Base-by-base conservation (phyloP, 2,797 vertebrate genomes). In the Arctocebus calabarensis region DNA sequence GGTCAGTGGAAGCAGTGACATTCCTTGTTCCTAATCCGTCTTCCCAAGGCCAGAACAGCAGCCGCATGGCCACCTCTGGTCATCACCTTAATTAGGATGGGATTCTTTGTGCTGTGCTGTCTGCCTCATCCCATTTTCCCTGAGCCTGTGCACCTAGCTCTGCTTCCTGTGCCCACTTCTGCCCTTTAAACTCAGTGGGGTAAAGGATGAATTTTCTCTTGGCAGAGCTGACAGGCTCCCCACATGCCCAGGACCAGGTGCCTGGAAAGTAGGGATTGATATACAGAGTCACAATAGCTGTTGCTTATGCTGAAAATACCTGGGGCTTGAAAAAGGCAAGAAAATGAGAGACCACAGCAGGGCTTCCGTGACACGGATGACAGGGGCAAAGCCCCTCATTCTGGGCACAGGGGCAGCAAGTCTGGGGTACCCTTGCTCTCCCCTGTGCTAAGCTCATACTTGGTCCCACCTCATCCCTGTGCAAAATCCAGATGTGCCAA, bases 321-420 rank as follows among this genome's bases (percentile, higher is more conserved):
- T 45, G 27, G 75, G 20, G 27, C 34, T 89, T 9, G 25, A n/a
- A 16, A 37, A 37, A 16, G 22, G 5, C 10, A 27, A 23, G 8
- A 37, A 23, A 29, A 45, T 40, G n/a, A n/a, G 17, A 48, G 27
- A 61, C 3, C 37, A n/a, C 57, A 25, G 2, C 77, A 0, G 10
- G 48, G 66, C 77, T 59, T 12, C 62, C 29, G 2, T 70, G n/a
- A 4, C 9, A 66, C 32, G n/a, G 64, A 66, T 10, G 5, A 61
- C 34, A 22, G 66, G 23, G 45, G 29, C 73, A 48, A 19, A 75
- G 43, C 17, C 16, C 29, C 43, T 48, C 43, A 19, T 17, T 2
- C 17, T 25, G 17, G 13, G 14, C n/a, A 23, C 32, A 79, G n/a
- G 52, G 22, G 7, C 0, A 2, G 5, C 17, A 2, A 27, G 4